Percentiles rank a stretch among this genome's conserved stretches.
Evolutionary conservation across 2,888 invertebrate species (phyloP).

Genomic region (Tineola bisselliella): DNA sequence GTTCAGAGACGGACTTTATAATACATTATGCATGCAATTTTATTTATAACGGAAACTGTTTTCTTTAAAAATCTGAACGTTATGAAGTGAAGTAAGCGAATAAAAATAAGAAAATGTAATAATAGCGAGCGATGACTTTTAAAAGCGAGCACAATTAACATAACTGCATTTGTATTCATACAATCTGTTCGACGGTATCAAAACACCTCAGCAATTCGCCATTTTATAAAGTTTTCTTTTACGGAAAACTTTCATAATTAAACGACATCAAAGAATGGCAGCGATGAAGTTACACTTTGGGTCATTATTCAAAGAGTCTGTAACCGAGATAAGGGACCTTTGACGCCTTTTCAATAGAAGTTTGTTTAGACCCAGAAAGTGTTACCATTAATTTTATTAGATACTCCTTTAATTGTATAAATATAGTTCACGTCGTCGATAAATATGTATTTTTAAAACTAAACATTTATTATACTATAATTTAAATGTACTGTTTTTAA

Average conservation of each 20-base stretch:
- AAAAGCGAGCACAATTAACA: constrained; percentile 7
- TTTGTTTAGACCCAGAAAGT: constrained; percentile 48
- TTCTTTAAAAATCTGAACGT: background rate
- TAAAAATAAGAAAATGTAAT: background rate
- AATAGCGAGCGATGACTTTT: background rate
- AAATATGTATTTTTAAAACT: too few relatives aligned
- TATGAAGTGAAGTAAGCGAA: background rate
- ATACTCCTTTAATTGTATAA: background rate
- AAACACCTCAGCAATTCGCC: constrained; percentile 6
- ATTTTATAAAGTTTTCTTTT: constrained; percentile 25
- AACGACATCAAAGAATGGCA: constrained; percentile 60
- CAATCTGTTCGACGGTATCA: constrained; percentile 1
- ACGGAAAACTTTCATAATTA: constrained; percentile 64
- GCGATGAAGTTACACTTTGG: constrained; percentile 61
- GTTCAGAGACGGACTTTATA: background rate
- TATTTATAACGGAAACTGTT: background rate
- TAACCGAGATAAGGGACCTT: constrained; percentile 58
- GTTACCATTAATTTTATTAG: constrained; percentile 39
- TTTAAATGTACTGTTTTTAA: too few relatives aligned
- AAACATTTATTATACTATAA: too few relatives aligned
- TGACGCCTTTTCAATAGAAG: constrained; percentile 47
- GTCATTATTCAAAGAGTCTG: constrained; percentile 60
- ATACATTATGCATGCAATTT: background rate
- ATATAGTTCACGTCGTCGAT: background rate
- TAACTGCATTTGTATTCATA: constrained; percentile 9